Evolutionary conservation across 2,888 invertebrate genomes (phyloP).

Genomic region (Elegia similella): DNA sequence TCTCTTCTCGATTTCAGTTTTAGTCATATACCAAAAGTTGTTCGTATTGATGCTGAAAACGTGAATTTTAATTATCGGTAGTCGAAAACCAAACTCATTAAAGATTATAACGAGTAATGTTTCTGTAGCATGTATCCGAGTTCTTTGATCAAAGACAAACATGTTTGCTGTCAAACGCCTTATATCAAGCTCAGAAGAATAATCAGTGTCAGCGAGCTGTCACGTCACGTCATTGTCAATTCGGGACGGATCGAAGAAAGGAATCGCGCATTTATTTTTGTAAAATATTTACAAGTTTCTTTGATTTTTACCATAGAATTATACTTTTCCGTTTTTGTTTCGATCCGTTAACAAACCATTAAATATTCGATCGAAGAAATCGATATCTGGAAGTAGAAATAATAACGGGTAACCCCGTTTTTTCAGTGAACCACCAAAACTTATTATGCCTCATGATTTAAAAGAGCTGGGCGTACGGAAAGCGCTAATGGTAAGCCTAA

Average conservation of each 20-base stretch:
- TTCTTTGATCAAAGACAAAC: too few relatives aligned
- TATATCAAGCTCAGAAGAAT: too few relatives aligned
- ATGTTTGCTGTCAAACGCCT: too few relatives aligned
- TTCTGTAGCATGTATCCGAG: too few relatives aligned
- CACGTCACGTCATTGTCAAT: not conserved
- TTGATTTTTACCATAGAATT: not conserved
- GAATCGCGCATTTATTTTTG: not conserved
- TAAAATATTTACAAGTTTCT: not conserved
- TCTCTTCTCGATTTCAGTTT: too few relatives aligned
- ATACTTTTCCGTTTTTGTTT: not conserved
- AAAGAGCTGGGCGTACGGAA: slow-evolving; percentile 72
- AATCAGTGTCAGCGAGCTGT: not conserved
- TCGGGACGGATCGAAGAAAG: not conserved
- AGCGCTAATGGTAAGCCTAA: slow-evolving; percentile 64
- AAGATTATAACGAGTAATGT: too few relatives aligned
- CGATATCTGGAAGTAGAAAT: slow-evolving; percentile 6
- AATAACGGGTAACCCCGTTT: slow-evolving; percentile 49
- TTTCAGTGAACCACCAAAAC: slow-evolving; percentile 35
- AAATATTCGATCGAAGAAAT: not conserved
- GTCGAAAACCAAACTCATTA: too few relatives aligned
- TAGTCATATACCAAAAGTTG: too few relatives aligned
- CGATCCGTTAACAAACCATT: not conserved
- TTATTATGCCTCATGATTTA: slow-evolving; percentile 76
- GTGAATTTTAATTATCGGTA: too few relatives aligned
- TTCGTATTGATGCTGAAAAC: too few relatives aligned